Evolutionary conservation across 2,888 invertebrate genomes (phyloP).

Genomic region (Bombyx huttoni): DNA sequence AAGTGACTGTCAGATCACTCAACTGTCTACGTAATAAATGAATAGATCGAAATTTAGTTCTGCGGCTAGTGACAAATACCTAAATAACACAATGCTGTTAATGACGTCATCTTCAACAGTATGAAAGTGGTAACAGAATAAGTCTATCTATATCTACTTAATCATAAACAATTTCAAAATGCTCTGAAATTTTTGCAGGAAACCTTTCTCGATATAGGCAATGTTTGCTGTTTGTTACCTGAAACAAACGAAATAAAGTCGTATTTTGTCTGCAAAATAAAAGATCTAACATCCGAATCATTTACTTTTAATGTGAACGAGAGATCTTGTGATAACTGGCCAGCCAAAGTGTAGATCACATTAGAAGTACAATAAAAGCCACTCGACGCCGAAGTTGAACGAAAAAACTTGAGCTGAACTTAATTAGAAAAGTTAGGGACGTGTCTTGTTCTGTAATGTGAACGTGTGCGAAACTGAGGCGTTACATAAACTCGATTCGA

Average conservation of each 20-base stretch:
- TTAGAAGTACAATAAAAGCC: constrained; percentile 43
- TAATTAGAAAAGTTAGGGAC: constrained; percentile 55
- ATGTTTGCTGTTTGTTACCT: too few relatives aligned
- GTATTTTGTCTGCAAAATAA: not conserved
- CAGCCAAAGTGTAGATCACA: constrained; percentile 17
- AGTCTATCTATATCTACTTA: too few relatives aligned
- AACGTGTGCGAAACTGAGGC: constrained; percentile 2
- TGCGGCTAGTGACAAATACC: too few relatives aligned
- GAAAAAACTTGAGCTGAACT: constrained; percentile 49
- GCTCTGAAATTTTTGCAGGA: too few relatives aligned
- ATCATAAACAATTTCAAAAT: too few relatives aligned
- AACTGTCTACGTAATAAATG: too few relatives aligned
- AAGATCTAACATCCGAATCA: not conserved
- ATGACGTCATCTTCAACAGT: too few relatives aligned
- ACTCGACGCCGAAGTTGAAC: constrained; percentile 32
- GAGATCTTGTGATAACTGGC: not conserved
- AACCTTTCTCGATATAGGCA: too few relatives aligned
- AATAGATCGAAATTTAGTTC: too few relatives aligned
- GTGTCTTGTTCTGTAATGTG: constrained; percentile 8
- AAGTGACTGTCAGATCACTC: too few relatives aligned
- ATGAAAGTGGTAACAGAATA: too few relatives aligned
- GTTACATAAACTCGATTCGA: not conserved
- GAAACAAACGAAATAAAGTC: not conserved
- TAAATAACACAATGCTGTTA: too few relatives aligned
- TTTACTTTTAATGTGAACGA: not conserved